Percentiles rank a stretch among this genome's conserved stretches.
These are phyloP conservation scores for Oriolus oriolus DNA, from an alignment of 2,113 vertebrate genomes.

Conservation along the genomic window DNA sequence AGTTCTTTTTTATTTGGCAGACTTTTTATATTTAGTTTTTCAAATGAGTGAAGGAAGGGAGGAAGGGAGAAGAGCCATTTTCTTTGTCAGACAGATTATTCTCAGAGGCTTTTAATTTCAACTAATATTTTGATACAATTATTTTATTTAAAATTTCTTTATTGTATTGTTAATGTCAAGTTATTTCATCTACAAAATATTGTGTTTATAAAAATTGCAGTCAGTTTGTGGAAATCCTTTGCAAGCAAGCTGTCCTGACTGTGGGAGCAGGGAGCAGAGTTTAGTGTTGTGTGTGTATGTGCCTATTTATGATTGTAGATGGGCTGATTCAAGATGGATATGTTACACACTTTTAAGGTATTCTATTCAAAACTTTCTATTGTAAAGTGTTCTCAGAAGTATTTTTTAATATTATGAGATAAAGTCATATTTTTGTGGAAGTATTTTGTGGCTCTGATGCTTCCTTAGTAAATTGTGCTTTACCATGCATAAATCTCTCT, in stretches of 20 bases:
- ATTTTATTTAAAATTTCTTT: neutral
- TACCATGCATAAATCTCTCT: neutral
- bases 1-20: neutral
- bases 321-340: neutral
- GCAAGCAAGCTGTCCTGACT: neutral
- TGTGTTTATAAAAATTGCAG: neutral
- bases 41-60: neutral
- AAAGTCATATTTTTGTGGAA: neutral
- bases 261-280: fast-evolving
- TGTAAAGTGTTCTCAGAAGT: neutral
- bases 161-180: neutral
- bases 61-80: neutral
- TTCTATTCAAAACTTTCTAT: neutral
- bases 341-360: neutral
- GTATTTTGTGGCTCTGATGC: neutral
- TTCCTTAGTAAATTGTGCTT: neutral
- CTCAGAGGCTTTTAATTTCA: neutral
- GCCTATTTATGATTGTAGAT: neutral
- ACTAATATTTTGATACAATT: neutral
- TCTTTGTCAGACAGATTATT: neutral
- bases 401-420: neutral
- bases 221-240: neutral
- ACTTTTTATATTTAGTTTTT: neutral
- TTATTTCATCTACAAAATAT: neutral
- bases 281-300: neutral